phyloP scores from a whole-genome alignment of 64 coral and sea anemone genomes.

The Montipora sp. region DNA sequence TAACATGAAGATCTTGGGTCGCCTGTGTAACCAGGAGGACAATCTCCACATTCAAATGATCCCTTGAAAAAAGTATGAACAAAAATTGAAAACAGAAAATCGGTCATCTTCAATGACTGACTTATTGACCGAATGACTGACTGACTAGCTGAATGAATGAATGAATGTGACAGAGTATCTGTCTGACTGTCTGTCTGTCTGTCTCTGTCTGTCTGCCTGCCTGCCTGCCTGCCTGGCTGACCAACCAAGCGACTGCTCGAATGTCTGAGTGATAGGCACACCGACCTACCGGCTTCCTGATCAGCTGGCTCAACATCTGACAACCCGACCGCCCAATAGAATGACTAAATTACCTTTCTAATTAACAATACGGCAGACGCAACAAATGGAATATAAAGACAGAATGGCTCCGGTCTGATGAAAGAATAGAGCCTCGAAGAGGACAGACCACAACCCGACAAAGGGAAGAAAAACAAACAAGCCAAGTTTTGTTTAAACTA shows the following conservation, averaged over 20 bases:
- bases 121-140: not conserved
- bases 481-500: not conserved
- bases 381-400: not conserved
- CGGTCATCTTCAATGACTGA: not conserved
- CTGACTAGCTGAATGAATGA: not conserved
- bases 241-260: not conserved
- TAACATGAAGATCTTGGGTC: constrained; percentile 74
- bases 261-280: not conserved
- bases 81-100: not conserved
- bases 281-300: not conserved
- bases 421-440: no score
- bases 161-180: no score
- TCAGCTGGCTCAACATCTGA: no score
- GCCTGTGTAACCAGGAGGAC: constrained; percentile 82
- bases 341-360: no score
- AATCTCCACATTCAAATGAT: constrained; percentile 69
- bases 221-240: not conserved
- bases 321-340: no score
- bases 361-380: no score
- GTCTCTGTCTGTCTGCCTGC: not conserved
- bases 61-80: constrained; percentile 53
- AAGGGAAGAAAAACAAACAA: not conserved
- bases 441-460: not conserved
- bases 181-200: no score
- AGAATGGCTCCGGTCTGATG: not conserved